Percentiles rank a stretch among this genome's conserved stretches.
phyloP scores from a whole-genome alignment of 2,113 vertebrate species.

The Danionella cerebrum region DNA sequence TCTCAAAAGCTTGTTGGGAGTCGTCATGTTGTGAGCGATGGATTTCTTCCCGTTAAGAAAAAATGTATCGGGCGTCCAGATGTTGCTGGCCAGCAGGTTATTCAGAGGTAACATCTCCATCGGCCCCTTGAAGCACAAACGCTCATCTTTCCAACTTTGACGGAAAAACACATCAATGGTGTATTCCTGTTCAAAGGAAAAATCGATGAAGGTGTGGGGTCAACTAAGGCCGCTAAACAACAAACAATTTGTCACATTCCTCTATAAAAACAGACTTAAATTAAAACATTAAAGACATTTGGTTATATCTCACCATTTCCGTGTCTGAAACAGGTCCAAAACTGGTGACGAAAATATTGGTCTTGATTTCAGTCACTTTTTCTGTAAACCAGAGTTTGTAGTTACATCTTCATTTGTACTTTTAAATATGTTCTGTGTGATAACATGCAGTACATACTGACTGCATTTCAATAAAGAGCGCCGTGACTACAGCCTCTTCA shows the following conservation, averaged over 20 bases:
- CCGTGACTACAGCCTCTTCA: no score
- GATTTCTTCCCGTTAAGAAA: slow-evolving; percentile 97
- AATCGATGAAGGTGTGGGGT: not conserved
- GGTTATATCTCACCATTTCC: slow-evolving; percentile 95
- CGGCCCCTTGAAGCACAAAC: slow-evolving; percentile 88
- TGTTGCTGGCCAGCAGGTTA: slow-evolving; percentile 92
- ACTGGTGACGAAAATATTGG: slow-evolving; percentile 96
- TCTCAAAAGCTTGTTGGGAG: slow-evolving; percentile 91
- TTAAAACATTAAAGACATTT: no score
- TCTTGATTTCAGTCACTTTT: slow-evolving; percentile 92
- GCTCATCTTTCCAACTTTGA: slow-evolving; percentile 97
- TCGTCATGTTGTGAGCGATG: slow-evolving; percentile 97
- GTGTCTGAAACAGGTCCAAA: slow-evolving; percentile 95
- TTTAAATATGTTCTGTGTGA: no score
- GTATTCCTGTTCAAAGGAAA: slow-evolving; percentile 73
- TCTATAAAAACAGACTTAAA: no score
- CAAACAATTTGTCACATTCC: not conserved
- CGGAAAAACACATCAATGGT: slow-evolving; percentile 97
- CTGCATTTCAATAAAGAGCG: no score
- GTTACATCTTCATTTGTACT: no score
- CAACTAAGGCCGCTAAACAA: not conserved
- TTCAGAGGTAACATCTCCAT: slow-evolving; percentile 91
- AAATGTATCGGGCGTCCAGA: slow-evolving; percentile 97
- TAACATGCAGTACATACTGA: no score
- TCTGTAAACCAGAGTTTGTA: slow-evolving; percentile 68